Percentiles rank a stretch among this genome's conserved stretches.
Conservation (phyloP, 2,797 vertebrate species). For the Clarias pachynema region DNA sequence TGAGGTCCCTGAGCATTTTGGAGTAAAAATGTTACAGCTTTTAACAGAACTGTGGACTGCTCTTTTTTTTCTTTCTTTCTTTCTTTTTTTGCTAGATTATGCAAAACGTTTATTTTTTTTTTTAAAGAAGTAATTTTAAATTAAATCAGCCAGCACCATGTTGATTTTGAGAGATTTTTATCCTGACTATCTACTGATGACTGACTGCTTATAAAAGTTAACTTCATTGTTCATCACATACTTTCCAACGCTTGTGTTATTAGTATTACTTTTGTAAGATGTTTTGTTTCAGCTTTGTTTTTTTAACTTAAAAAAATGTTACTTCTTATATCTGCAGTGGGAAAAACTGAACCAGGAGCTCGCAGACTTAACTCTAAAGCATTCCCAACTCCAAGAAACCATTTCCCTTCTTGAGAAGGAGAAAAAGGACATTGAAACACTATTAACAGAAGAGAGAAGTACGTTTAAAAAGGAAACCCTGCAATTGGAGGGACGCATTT, state of each 20-base stretch:
- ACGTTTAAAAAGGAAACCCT: slow-evolving; percentile 72
- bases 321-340: slow-evolving; percentile 62
- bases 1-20: neutral
- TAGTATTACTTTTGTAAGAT: too few species aligned
- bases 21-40: neutral
- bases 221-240: neutral
- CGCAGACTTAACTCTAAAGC: slow-evolving; percentile 61
- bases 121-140: neutral
- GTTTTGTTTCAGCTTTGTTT: neutral
- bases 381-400: slow-evolving; percentile 70
- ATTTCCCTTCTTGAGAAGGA: slow-evolving; percentile 74
- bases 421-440: slow-evolving; percentile 64
- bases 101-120: neutral
- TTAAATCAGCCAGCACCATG: neutral
- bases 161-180: neutral
- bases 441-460: slow-evolving; percentile 62
- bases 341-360: slow-evolving; percentile 79
- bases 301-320: neutral
- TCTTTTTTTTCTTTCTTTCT: too few species aligned
- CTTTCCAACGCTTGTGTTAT: neutral
- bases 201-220: neutral
- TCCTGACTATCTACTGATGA: neutral
- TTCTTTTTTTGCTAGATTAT: neutral
- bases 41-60: neutral
- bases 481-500: slow-evolving; percentile 66